These are phyloP conservation scores for Verasper variegatus DNA, from an alignment of 2,113 vertebrate species.

Conservation along the genomic window DNA sequence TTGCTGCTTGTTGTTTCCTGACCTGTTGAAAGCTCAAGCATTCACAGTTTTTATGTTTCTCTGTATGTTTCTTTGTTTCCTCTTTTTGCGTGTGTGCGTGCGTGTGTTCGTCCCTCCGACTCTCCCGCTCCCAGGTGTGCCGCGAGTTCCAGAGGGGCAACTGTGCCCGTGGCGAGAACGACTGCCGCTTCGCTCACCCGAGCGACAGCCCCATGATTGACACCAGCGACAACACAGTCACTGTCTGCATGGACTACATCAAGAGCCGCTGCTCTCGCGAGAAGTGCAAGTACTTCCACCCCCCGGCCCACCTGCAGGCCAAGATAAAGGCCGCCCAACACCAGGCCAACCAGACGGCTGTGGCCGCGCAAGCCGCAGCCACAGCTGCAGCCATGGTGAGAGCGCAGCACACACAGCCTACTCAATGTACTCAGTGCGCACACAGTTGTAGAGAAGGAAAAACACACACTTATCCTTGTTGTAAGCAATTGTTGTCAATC, in stretches of 20 bases:
- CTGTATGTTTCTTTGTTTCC: constrained; percentile 20
- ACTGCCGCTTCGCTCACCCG: constrained; percentile 98
- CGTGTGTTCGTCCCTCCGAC: neutral
- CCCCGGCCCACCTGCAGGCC: constrained; percentile 98
- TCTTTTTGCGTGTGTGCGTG: neutral
- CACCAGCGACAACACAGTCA: constrained; percentile 99
- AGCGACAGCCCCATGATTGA: constrained; percentile 99
- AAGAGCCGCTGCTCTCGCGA: constrained; percentile 99
- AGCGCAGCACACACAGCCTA: constrained; percentile 7
- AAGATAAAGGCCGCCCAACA: constrained; percentile 99
- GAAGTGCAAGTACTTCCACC: constrained; percentile 99
- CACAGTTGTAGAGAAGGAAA: constrained; percentile 7
- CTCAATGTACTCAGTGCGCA: constrained; percentile 1
- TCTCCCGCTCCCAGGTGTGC: constrained; percentile 85
- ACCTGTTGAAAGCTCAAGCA: neutral
- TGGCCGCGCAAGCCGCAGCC: constrained; percentile 93
- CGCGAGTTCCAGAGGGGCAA: constrained; percentile 98
- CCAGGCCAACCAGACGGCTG: constrained; percentile 97
- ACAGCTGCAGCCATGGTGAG: constrained; percentile 95
- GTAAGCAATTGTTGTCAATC: neutral
- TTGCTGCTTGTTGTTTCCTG: neutral
- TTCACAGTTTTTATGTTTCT: constrained; percentile 15
- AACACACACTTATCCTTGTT: constrained; percentile 8
- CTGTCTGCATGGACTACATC: constrained; percentile 99
- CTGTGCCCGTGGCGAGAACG: constrained; percentile 96